Evolutionary conservation across 2,888 invertebrate species (phyloP).

Genomic region (Lypha dubia): DNA sequence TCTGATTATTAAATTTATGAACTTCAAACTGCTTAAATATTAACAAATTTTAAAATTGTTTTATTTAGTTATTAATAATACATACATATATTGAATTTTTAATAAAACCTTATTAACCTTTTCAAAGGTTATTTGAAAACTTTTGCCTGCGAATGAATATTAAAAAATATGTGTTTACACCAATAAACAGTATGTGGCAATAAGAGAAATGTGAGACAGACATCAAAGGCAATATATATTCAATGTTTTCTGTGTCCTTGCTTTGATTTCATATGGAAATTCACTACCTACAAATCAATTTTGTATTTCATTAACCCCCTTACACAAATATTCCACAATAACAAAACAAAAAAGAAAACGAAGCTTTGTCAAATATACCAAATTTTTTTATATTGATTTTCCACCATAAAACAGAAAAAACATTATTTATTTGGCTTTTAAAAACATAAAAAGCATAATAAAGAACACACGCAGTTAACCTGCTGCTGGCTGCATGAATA

Average conservation of each 20-base stretch:
- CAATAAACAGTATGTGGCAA: conserved; percentile 43
- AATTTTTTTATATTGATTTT: not conserved
- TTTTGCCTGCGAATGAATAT: not conserved
- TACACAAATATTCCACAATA: not conserved
- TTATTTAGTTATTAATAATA: too few species aligned
- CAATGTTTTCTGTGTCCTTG: not conserved
- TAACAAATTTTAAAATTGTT: too few species aligned
- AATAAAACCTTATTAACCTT: too few species aligned
- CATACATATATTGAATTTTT: too few species aligned
- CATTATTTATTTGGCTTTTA: conserved; percentile 20
- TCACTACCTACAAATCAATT: conserved; percentile 3
- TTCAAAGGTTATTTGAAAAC: too few species aligned
- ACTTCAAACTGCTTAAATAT: too few species aligned
- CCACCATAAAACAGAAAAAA: conserved; percentile 16
- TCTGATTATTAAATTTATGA: too few species aligned
- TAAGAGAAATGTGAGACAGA: not conserved
- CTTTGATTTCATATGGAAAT: conserved; percentile 24
- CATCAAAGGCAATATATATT: conserved; percentile 56
- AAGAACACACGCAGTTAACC: conserved; percentile 18
- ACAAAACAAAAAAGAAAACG: too few species aligned
- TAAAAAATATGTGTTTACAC: not conserved
- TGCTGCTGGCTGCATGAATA: conserved; percentile 7
- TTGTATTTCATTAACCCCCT: too few species aligned
- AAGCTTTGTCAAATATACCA: conserved; percentile 26
- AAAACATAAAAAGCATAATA: conserved; percentile 17